These are phyloP conservation scores for Gymnoscopelus braueri DNA, from an alignment of 2,797 vertebrate genomes.

Conservation along the genomic window DNA sequence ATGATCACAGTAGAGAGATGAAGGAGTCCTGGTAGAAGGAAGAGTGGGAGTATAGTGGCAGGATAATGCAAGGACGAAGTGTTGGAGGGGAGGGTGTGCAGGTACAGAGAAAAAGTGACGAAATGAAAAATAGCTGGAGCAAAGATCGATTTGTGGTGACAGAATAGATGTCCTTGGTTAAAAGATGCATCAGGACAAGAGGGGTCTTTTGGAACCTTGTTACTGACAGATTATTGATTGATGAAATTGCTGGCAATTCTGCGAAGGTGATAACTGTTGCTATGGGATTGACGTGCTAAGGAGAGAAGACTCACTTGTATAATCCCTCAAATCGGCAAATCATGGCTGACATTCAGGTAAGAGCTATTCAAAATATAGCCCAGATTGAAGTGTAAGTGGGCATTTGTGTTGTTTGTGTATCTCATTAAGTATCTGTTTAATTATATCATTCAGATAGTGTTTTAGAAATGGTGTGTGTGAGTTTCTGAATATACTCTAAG, in stretches of 20 bases:
- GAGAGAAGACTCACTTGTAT: constrained; percentile 28
- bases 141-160: constrained; percentile 23
- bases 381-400: neutral
- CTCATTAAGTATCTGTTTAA: too few relatives aligned
- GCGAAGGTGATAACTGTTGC: neutral
- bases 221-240: constrained; percentile 19
- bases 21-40: constrained; percentile 15
- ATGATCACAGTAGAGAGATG: constrained; percentile 39
- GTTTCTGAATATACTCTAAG: too few relatives aligned
- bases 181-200: constrained; percentile 34
- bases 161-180: constrained; percentile 27
- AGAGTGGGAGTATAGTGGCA: constrained; percentile 21
- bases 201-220: constrained; percentile 8
- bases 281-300: constrained; percentile 30
- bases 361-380: constrained; percentile 22
- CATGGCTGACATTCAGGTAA: constrained; percentile 59
- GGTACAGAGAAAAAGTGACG: constrained; percentile 19
- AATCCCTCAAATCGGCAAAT: constrained; percentile 19
- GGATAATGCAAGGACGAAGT: constrained; percentile 36
- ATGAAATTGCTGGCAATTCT: constrained; percentile 15
- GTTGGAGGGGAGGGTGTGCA: constrained; percentile 2
- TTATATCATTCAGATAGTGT: too few relatives aligned
- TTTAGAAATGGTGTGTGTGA: too few relatives aligned
- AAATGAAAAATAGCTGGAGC: constrained; percentile 13
- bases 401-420: too few relatives aligned